Base-by-base conservation (phyloP, 2,888 invertebrate species). In the Ametastegia equiseti region DNA sequence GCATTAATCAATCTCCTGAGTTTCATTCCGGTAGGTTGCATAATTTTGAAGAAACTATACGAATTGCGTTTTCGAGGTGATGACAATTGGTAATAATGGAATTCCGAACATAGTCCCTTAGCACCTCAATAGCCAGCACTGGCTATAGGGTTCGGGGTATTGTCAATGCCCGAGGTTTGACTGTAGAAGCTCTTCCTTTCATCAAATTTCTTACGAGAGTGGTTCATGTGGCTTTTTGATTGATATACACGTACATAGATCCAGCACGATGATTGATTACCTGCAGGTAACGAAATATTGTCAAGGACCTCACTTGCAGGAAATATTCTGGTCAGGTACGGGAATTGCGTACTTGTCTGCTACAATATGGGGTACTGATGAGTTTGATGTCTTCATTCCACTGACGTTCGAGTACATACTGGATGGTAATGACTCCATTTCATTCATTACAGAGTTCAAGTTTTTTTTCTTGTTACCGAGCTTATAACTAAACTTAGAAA, bases 251-350 rank as follows among this genome's bases (percentile, higher is more conserved):
- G n/a, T n/a, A n/a, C n/a, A n/a, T n/a, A n/a, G n/a, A n/a, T n/a
- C n/a, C n/a, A n/a, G n/a, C n/a, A 63, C 9, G 0, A 33, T 63
- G 11, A 63, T 63, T 30, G 30, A 65, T 65, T 65, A 36, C 2
- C 19, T 13, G 0, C 27, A n/a, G 11, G 11, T n/a, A 7, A 65
- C 65, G 13, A 65, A 69, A 69, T 19, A 71, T 45, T 30, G 4
- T 27, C 30, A 27, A 71, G 15, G 7, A 71, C n/a, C 3, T 0
- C 6, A 2, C 30, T 71, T 3, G n/a, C 9, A 67, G 36, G 1
- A n/a, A 27, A 47, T 71, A 71, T 71, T 71, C 75, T 19, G 3
- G 54, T 75, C 75, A 54, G 75, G 75, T 75, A 75, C 19, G 71
- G 47, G 19, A 47, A n/a, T 23, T 27, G 15, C n/a, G n/a, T n/a